phyloP scores from a whole-genome alignment of 2,113 vertebrate genomes.

The Proterorhinus semilunaris region DNA sequence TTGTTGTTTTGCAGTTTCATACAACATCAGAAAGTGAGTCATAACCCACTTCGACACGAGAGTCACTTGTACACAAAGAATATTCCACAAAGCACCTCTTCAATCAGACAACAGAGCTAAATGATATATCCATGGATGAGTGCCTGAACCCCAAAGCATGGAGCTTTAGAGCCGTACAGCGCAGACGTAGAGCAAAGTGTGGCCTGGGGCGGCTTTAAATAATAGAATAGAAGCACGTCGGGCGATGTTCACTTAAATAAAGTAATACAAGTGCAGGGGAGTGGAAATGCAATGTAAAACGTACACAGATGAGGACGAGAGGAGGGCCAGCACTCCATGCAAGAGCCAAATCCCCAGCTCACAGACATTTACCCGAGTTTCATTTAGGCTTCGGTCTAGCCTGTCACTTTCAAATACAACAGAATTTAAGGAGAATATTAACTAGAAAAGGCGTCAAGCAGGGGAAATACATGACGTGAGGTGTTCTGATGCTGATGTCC shows the following conservation, averaged over 20 bases:
- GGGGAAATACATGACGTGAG: no score
- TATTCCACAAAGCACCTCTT: slow-evolving; percentile 17
- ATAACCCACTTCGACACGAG: background rate
- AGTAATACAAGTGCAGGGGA: slow-evolving; percentile 32
- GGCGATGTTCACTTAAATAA: slow-evolving; percentile 28
- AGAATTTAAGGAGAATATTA: background rate
- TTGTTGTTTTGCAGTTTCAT: no score
- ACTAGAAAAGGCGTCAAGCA: background rate
- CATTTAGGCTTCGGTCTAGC: slow-evolving; percentile 2
- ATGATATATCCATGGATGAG: slow-evolving; percentile 12
- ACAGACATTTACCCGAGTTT: slow-evolving; percentile 6
- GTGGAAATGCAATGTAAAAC: slow-evolving; percentile 38
- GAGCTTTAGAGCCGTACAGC: slow-evolving; percentile 15
- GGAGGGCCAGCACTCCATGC: background rate
- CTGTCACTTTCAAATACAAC: background rate
- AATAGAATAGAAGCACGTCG: slow-evolving; percentile 20
- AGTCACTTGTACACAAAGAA: background rate
- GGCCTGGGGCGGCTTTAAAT: slow-evolving; percentile 27
- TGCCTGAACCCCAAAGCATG: slow-evolving; percentile 21
- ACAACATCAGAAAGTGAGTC: no score
- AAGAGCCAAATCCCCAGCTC: slow-evolving; percentile 3
- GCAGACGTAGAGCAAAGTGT: slow-evolving; percentile 7
- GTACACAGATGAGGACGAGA: slow-evolving; percentile 10
- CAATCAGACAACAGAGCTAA: slow-evolving; percentile 11
- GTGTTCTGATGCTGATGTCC: no score